A percentile compares a stretch with the other conserved stretches of the same genome.
These are phyloP conservation scores for Zaprionus camerounensis DNA, from an alignment of 1,140 invertebrate genomes.

Conservation along the genomic window DNA sequence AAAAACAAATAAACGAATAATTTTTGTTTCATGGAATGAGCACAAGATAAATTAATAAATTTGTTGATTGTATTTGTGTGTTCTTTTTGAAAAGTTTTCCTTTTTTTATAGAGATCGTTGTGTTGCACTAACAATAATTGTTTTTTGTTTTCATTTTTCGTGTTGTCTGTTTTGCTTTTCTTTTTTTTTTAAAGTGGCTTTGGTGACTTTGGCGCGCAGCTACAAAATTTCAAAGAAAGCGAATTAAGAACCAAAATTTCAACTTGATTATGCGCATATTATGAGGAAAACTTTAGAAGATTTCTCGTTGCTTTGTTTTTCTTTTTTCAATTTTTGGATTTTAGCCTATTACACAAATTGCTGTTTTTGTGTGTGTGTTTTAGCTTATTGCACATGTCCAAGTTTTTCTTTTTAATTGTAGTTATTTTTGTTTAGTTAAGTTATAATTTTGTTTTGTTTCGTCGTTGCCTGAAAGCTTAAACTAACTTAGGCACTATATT, in stretches of 20 bases:
- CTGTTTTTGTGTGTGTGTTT: constrained; percentile 17
- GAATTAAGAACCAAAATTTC: constrained; percentile 20
- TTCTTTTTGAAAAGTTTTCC: constrained; percentile 60
- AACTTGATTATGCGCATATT: constrained; percentile 37
- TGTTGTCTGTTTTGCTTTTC: constrained; percentile 32
- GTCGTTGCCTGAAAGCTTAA: constrained; percentile 35
- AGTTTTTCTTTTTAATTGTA: constrained; percentile 18
- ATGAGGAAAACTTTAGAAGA: constrained; percentile 1
- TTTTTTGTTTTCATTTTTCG: constrained; percentile 41
- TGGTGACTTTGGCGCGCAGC: constrained; percentile 48
- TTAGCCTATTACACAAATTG: constrained; percentile 35
- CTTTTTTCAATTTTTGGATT: constrained; percentile 15
- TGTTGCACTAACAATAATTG: constrained; percentile 75
- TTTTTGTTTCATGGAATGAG: constrained; percentile 74
- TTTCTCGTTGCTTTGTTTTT: constrained; percentile 1
- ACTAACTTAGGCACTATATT: constrained; percentile 56
- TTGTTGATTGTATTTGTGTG: constrained; percentile 50
- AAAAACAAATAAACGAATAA: constrained; percentile 41
- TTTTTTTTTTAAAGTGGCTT: constrained; percentile 57
- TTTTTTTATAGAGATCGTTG: constrained; percentile 71
- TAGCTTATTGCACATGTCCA: constrained; percentile 51
- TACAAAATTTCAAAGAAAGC: constrained; percentile 45
- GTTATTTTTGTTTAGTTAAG: constrained; percentile 27
- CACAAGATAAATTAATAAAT: constrained; percentile 78
- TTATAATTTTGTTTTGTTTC: constrained; percentile 28